phyloP scores from a whole-genome alignment of 2,113 vertebrate genomes.

The Pygathrix nemaeus region DNA sequence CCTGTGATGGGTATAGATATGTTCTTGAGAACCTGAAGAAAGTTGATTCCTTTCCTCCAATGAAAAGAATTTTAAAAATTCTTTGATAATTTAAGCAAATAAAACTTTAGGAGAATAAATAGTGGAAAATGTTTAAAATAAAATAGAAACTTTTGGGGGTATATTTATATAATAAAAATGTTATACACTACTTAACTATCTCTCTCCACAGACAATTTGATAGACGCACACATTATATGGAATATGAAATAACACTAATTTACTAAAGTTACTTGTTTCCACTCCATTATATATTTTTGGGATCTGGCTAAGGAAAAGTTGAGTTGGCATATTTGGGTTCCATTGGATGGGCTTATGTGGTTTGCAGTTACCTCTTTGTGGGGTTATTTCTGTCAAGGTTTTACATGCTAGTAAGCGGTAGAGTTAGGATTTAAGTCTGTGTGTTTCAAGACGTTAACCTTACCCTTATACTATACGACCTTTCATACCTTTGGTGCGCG shows the following conservation, averaged over 20 bases:
- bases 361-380: not conserved
- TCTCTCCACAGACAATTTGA: not conserved
- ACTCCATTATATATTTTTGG: not conserved
- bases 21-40: not conserved
- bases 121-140: not conserved
- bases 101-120: not conserved
- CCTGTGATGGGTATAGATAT: not conserved
- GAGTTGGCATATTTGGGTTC: not conserved
- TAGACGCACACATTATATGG: not conserved
- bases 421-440: not conserved
- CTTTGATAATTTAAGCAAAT: not conserved
- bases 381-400: not conserved
- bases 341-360: too few relatives aligned
- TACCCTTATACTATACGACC: not conserved
- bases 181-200: not conserved
- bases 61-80: not conserved
- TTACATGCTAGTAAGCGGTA: not conserved
- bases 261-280: not conserved
- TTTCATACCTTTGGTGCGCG: not conserved
- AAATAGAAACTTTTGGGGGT: not conserved
- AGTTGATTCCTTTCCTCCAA: not conserved
- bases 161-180: not conserved
- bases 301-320: not conserved
- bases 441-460: not conserved
- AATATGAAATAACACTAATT: not conserved